Percentiles rank a stretch among this genome's conserved stretches.
Evolutionary conservation across 2,797 vertebrate species (phyloP).

Genomic region (Myoxocephalus aenaeus): DNA sequence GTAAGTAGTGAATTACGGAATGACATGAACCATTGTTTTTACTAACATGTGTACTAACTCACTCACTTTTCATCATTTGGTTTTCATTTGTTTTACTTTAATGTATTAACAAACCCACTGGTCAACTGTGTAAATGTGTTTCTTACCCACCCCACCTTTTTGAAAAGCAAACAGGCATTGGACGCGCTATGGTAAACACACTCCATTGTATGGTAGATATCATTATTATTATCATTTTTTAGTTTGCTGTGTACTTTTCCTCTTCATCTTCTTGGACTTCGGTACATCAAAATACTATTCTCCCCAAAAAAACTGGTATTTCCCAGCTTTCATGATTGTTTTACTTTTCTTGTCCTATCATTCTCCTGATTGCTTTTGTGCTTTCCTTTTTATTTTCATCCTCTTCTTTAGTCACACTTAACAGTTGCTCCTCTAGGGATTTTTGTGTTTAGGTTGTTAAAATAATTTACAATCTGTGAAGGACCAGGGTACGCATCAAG

Average conservation of each 20-base stretch:
- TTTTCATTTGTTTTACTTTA: slow-evolving; percentile 57
- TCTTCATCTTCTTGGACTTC: slow-evolving; percentile 63
- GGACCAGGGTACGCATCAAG: no score
- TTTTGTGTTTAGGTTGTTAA: neutral
- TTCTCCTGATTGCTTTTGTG: slow-evolving; percentile 35
- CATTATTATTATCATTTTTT: slow-evolving; percentile 78
- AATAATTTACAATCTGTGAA: neutral
- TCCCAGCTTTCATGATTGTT: slow-evolving; percentile 39
- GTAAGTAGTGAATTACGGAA: neutral
- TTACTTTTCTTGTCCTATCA: slow-evolving; percentile 11
- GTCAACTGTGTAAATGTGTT: slow-evolving; percentile 91
- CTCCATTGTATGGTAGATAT: slow-evolving; percentile 99
- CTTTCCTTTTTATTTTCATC: slow-evolving; percentile 29
- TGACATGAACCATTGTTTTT: slow-evolving; percentile 35
- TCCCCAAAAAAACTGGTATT: slow-evolving; percentile 49
- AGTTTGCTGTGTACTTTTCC: slow-evolving; percentile 91
- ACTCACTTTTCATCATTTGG: slow-evolving; percentile 82
- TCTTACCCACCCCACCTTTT: slow-evolving; percentile 88
- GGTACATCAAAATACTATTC: slow-evolving; percentile 53
- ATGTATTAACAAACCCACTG: slow-evolving; percentile 83
- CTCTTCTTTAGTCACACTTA: slow-evolving; percentile 30
- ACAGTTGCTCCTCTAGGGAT: slow-evolving; percentile 35
- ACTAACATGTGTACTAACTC: slow-evolving; percentile 88
- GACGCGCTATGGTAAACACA: slow-evolving; percentile 98
- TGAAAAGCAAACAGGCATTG: slow-evolving; percentile 96